phyloP scores from a whole-genome alignment of 2,888 invertebrate species.

The Linhomoeus sp. region DNA sequence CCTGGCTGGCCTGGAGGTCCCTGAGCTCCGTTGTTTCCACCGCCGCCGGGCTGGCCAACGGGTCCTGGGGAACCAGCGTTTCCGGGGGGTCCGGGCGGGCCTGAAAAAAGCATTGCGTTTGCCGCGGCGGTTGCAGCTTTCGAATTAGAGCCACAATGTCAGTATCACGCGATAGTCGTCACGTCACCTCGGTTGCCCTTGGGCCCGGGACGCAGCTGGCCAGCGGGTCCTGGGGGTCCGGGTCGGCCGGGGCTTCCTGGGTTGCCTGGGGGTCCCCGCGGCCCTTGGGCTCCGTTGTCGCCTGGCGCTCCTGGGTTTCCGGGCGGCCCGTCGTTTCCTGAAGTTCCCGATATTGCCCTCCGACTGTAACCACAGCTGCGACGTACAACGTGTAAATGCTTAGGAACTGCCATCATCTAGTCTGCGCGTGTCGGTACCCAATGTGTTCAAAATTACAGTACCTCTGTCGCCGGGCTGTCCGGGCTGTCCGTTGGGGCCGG shows the following conservation, averaged over 20 bases:
- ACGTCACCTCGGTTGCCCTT: no score
- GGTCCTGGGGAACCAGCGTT: constrained; percentile 2
- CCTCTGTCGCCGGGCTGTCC: constrained; percentile 10
- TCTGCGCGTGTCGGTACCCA: no score
- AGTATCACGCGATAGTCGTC: no score
- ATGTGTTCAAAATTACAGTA: constrained; percentile 8
- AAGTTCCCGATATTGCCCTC: no score
- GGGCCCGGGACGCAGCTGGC: constrained; percentile 19
- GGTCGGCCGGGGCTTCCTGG: constrained; percentile 21
- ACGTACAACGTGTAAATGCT: no score
- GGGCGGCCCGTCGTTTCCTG: constrained; percentile 8
- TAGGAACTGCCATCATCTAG: no score
- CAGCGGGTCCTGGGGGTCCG: constrained; percentile 22
- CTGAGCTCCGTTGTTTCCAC: background rate
- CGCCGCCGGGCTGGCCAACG: background rate
- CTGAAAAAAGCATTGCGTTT: no score
- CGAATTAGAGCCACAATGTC: no score
- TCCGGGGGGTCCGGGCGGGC: constrained; percentile 2
- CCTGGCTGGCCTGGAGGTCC: background rate
- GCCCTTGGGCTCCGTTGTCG: constrained; percentile 11
- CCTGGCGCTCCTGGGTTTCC: constrained; percentile 12
- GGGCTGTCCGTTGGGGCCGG: constrained; percentile 15
- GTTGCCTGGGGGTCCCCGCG: constrained; percentile 11
- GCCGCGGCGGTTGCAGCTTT: no score
- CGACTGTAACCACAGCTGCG: no score